A percentile compares a stretch with the other conserved stretches of the same genome.
Evolutionary conservation across 2,797 vertebrate genomes (phyloP).

Genomic region (Lutra lutra): DNA sequence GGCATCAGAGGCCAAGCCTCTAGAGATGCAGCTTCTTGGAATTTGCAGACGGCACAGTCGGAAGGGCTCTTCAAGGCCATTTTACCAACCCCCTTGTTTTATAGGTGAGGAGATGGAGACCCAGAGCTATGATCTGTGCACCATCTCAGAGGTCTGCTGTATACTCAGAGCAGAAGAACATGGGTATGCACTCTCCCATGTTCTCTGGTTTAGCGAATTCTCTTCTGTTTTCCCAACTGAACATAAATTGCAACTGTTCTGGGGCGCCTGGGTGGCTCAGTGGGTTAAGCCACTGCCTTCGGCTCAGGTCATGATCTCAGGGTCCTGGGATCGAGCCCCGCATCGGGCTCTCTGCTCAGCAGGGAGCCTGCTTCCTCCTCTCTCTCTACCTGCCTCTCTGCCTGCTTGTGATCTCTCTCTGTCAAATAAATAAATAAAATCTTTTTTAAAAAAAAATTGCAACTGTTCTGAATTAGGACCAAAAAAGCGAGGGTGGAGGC

Average conservation of each 20-base stretch:
- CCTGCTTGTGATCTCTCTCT: no score
- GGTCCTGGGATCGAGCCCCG: no score
- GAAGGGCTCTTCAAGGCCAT: neutral
- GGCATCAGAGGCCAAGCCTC: neutral
- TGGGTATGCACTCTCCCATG: neutral
- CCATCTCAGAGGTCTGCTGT: neutral
- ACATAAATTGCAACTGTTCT: conserved; percentile 39
- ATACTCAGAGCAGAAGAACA: neutral
- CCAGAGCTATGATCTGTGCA: neutral
- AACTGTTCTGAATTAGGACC: conserved; percentile 46
- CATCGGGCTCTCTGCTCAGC: no score
- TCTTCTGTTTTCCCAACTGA: conserved; percentile 8
- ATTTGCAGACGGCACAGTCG: conserved; percentile 37
- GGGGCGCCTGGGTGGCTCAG: no score
- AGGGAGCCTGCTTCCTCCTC: no score
- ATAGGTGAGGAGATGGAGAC: conserved; percentile 16
- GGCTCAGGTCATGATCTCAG: no score
- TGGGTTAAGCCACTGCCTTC: no score
- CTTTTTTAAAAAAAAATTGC: no score
- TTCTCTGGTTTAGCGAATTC: neutral
- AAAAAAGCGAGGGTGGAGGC: neutral
- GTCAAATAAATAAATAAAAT: no score
- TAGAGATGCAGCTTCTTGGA: neutral
- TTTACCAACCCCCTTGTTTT: conserved; percentile 34
- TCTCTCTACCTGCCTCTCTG: no score